Base-by-base conservation (phyloP, 2,888 invertebrate genomes). In the Rhingia rostrata region DNA sequence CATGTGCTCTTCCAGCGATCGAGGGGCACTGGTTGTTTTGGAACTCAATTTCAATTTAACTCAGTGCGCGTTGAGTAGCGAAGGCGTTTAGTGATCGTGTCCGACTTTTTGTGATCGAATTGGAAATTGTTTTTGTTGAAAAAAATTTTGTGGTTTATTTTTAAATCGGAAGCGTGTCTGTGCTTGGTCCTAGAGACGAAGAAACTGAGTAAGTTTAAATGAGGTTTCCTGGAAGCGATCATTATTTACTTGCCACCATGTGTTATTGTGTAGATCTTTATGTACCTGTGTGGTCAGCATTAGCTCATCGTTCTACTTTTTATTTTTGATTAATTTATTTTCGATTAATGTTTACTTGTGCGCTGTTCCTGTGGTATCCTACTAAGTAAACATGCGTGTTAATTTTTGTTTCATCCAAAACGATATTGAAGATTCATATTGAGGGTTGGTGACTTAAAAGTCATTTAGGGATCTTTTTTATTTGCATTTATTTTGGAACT, bases 121-220 rank as follows among this genome's bases (percentile, higher is more conserved):
- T 4, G 22, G 22, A 22, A 22, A 22, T 22, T 22, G 1, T 22
- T 43, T 10, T 33, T 45, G 32, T 45, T 37, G 3, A n/a, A 53
- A 37, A 53, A 37, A 53, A 54, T 74, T 43, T 37, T 63, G 37
- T 51, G 54, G 67, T 64, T 77, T 72, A 77, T 82, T 77, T 82
- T 72, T 70, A 75, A 81, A 75, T 66, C 63, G 53, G 43, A 0
- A 54, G 47, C 12, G 53, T 33, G 60, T 66, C 49, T 66, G 58
- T 58, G 75, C 41, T 67, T 67, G 61, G 51, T 83, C 56, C 66
- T 67, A 78, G 35, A 63, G 66, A 56, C 47, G 51, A 72, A 56
- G 22, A 63, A 54, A 66, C 43, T 45, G 56, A 83, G 82, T 78
- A 78, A 83, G 78, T 83, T 78, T 6, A 49, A 32, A 64, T 61